Base-by-base conservation (phyloP, 1,140 invertebrate genomes). In the Drosophila teissieri region DNA sequence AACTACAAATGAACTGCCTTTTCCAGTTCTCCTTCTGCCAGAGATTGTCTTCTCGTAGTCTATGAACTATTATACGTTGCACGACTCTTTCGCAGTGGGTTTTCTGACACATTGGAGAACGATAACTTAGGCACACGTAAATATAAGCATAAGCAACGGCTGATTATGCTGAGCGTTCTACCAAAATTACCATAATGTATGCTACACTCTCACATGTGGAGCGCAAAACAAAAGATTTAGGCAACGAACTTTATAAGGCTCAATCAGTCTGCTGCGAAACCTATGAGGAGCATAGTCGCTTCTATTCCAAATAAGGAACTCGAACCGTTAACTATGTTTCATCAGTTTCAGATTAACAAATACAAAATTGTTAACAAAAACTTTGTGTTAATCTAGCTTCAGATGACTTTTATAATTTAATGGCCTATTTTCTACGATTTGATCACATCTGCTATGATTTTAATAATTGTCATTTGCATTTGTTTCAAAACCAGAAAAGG, bases 281-380 rank as follows among this genome's bases (percentile, higher is more conserved):
- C 64, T 72, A 52, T 44, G 36, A 60, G 52, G 54, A 24, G 31
- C 54, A 19, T 73, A 57, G 44, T 48, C 3, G 14, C 48, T 40
- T 34, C 57, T 22, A 31, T 62, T 69, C 49, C 58, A 15, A 39
- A 78, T 48, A 56, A 84, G 84, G 80, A 89, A 88, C 74, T 78
- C 42, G 40, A 73, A 74, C 44, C 60, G 73, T 27, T 64, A 69
- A 65, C 55, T 64, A 60, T 53, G 63, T 56, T 77, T 55, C 19
- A 11, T 37, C 68, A 63, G 46, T 42, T 52, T 42, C 53, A 24
- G 58, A 61, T 73, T 48, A 65, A 79, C 64, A 79, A 44, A 40
- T 57, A 46, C 55, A 54, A 64, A 53, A 39, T 73, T 40, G 48
- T 65, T 40, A 52, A 62, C 37, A 60, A 46, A 12, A 42, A 53